Percentiles rank a stretch among this genome's conserved stretches.
phyloP scores from a whole-genome alignment of 2,797 vertebrate species.

The Octomys mimax region DNA sequence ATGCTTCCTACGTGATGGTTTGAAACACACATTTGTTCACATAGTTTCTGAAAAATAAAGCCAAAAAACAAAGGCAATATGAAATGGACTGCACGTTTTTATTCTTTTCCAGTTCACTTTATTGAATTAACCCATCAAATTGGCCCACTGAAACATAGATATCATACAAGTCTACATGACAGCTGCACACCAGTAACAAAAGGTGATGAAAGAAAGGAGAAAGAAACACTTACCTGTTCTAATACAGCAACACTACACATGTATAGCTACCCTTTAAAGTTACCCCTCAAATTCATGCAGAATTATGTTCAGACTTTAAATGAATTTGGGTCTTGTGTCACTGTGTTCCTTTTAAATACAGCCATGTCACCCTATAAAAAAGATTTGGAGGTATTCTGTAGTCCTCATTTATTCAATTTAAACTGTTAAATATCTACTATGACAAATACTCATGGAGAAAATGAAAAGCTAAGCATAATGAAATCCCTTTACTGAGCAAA shows the following conservation, averaged over 20 bases:
- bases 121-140: not conserved
- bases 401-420: not conserved
- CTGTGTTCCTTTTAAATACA: not conserved
- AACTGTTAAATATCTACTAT: not conserved
- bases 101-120: not conserved
- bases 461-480: not conserved
- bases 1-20: not conserved
- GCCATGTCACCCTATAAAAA: not conserved
- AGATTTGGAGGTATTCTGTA: not conserved
- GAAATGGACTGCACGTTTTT: not conserved
- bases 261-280: not conserved
- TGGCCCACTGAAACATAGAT: not conserved
- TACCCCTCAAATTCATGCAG: not conserved
- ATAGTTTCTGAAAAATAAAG: not conserved
- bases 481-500: not conserved
- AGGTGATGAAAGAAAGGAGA: not conserved
- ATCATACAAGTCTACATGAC: not conserved
- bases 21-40: not conserved
- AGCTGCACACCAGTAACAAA: not conserved
- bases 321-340: not conserved
- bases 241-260: not conserved
- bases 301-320: constrained; percentile 34
- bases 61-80: not conserved
- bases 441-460: not conserved
- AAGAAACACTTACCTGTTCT: not conserved